Base-by-base conservation (phyloP, 2,888 invertebrate genomes). In the Scotopteryx bipunctaria region DNA sequence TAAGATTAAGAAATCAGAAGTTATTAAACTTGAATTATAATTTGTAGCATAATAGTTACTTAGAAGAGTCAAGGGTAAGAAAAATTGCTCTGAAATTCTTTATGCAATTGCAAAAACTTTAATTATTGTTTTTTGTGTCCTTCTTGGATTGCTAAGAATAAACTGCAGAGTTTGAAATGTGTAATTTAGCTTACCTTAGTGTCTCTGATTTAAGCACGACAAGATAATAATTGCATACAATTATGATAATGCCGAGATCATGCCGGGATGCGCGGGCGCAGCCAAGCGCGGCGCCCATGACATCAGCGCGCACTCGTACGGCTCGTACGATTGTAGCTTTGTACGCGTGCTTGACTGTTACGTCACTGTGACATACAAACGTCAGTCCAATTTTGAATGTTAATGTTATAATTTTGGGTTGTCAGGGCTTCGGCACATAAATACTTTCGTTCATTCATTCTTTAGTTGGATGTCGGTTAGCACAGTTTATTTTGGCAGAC, bases 201-300 rank as follows among this genome's bases (percentile, higher is more conserved):
- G 17, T 42, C 27, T 32, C 17, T 43, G 49, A 19, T 42, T 42
- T 43, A 25, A 32, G 49, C 19, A 42, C 41, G 17, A 36, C 35
- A 36, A 31, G 19, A 36, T 52, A 23, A 32, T 44, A 40, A 43
- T 47, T 47, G 42, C 29, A 43, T 48, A 42, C n/a, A 42, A 49
- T 57, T 35, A 46, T 32, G 37, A 50, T 55, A 53, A 53, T 35
- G 17, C 29, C 25, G 32, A 36, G 38, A 46, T 55, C 41, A 54
- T 37, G 47, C 19, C 38, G 31, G 33, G 54, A 56, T 54, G 55
- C 49, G 52, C 58, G 38, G 16, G 44, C 57, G 60, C 59, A 56
- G 49, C 49, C 52, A 56, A 57, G 47, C 61, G 56, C 51, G 40
- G 3, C 42, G 55, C 17, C 57, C 59, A 40, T 60, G 60, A 62